These are phyloP conservation scores for Buceros bicornis DNA, from an alignment of 2,797 vertebrate species.

Conservation along the genomic window DNA sequence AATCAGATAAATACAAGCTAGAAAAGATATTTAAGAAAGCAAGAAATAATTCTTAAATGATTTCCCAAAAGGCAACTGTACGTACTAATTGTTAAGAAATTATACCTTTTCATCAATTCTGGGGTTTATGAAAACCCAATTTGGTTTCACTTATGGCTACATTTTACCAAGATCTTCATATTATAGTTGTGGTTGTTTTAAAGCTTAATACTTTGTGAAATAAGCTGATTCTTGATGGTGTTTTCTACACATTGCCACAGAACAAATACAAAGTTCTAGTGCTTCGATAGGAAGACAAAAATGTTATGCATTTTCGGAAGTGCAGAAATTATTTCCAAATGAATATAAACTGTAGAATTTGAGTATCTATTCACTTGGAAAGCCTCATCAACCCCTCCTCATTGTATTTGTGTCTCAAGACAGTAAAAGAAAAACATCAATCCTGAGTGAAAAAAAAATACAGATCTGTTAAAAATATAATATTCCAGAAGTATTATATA, in stretches of 20 bases:
- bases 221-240: not conserved
- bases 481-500: not conserved
- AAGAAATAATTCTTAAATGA: not conserved
- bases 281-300: not conserved
- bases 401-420: not conserved
- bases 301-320: not conserved
- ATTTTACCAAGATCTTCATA: not conserved
- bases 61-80: not conserved
- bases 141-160: not conserved
- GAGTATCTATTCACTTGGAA: not conserved
- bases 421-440: not conserved
- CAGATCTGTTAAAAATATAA: not conserved
- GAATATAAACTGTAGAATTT: not conserved
- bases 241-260: not conserved
- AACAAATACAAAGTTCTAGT: not conserved
- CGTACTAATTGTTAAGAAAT: not conserved
- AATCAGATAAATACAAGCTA: not conserved
- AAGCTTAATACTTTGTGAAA: not conserved
- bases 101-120: not conserved
- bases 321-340: not conserved
- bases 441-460: not conserved
- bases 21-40: not conserved
- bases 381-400: fast-evolving
- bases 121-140: not conserved
- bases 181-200: not conserved